Conservation (phyloP, 2,888 invertebrate species). For the Rotaria magnacalcarata region DNA sequence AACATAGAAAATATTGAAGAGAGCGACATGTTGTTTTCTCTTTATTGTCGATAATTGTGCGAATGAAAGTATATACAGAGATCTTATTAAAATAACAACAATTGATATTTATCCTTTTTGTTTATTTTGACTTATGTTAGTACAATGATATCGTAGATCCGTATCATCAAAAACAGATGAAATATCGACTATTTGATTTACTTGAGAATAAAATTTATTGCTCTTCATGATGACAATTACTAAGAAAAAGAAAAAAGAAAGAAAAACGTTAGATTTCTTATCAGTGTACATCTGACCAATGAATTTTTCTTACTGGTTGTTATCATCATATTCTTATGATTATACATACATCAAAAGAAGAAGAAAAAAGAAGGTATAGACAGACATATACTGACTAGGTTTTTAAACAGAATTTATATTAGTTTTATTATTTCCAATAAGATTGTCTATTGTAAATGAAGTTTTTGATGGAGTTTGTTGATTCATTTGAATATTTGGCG, state of each 20-base stretch:
- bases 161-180: too few species aligned
- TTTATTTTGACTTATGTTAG: neutral
- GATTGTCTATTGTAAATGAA: conserved; percentile 7
- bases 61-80: neutral
- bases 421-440: neutral
- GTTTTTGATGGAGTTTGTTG: neutral
- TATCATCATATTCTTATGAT: too few species aligned
- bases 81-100: neutral
- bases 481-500: too few species aligned
- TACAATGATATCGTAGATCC: neutral
- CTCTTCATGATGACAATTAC: neutral
- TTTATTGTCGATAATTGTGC: neutral
- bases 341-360: too few species aligned
- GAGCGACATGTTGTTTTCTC: neutral
- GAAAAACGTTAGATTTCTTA: too few species aligned
- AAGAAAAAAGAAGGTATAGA: too few species aligned
- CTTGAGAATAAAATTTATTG: conserved; percentile 8
- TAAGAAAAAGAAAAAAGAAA: too few species aligned
- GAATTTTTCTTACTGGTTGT: too few species aligned
- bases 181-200: neutral
- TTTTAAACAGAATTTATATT: too few species aligned
- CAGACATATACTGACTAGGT: too few species aligned
- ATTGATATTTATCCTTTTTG: conserved; percentile 9
- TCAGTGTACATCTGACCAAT: too few species aligned
- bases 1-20: neutral